These are phyloP conservation scores for Alcedo atthis DNA, from an alignment of 2,797 vertebrate genomes.

Conservation along the genomic window DNA sequence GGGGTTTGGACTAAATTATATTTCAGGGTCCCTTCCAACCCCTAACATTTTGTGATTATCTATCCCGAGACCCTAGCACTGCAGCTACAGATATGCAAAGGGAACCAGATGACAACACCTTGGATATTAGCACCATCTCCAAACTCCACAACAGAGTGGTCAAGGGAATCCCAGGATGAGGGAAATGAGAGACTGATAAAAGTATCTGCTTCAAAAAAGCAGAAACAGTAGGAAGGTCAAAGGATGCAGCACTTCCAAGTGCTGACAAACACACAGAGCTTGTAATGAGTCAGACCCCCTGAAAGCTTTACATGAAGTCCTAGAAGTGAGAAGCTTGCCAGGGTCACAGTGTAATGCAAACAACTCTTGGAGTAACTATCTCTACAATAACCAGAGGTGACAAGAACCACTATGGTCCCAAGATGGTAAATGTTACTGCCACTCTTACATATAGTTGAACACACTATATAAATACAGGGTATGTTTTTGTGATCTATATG, in stretches of 20 bases:
- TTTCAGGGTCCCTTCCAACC: no score
- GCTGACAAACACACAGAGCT: neutral
- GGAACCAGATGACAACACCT: neutral
- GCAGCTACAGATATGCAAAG: rapidly evolving
- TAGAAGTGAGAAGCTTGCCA: neutral
- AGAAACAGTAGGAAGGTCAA: neutral
- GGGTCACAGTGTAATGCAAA: rapidly evolving
- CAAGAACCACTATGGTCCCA: rapidly evolving
- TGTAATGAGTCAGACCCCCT: neutral
- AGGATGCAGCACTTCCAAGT: neutral
- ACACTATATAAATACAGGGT: neutral
- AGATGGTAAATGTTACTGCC: neutral
- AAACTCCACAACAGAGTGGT: neutral
- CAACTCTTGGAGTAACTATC: neutral
- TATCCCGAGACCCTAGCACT: neutral
- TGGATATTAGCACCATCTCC: neutral
- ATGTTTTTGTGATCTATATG: neutral
- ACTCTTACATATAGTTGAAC: neutral
- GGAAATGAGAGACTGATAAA: neutral
- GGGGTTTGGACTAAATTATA: no score
- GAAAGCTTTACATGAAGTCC: neutral
- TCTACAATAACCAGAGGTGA: neutral
- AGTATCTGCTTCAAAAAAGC: neutral
- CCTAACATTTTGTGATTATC: no score
- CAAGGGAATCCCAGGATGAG: neutral